Evolutionary conservation across 2,888 invertebrate species (phyloP), one percentile per base, ranked within the genome.

Genomic region (Papilio demoleus): DNA sequence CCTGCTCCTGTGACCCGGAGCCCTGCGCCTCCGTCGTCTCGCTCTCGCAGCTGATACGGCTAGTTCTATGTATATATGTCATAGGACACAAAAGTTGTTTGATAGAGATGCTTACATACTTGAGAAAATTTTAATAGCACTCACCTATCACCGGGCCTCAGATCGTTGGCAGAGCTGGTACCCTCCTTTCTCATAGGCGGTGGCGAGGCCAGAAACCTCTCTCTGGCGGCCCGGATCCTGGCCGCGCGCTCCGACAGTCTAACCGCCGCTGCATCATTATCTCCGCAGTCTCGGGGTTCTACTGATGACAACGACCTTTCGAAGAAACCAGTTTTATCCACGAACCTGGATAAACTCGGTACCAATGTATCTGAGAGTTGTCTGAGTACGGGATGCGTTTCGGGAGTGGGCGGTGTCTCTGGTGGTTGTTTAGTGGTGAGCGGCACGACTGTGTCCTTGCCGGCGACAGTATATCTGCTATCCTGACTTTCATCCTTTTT

Each of bases 181-280:
- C 90, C 90, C 67, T 92, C 91, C 42, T 90, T 77, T 71, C 92
- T 83, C 84, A 91, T 88, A 0, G 88, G 84, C 14, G 81, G 82
- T n/a, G 88, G 84, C 0, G 93, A 90, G 0, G 93, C 90, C 12
- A 97, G 80, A 75, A 97, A 97, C 73, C 94, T 95, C 75, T 96
- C 96, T 77, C 96, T 95, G 0, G 97, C 96, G 69, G 93, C 94
- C 73, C 94, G 93, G 11, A 96, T 86, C 72, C 94, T 94, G n/a
- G 93, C 90, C 0, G 95, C 94, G 70, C 92, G 83, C 53, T 91
- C 92, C 0, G 92, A 74, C 90, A 93, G 74, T 85, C 87, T 76
- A 80, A 92, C 58, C 81, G 81, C 70, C 22, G 81, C 65, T 34
- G 78, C 75, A 22, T 82, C 84, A 27, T 81, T 73, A 19, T 88